A percentile compares a stretch with the other conserved stretches of the same genome.
Conservation (phyloP, 2,113 vertebrate species). For the Laterallus jamaicensis region DNA sequence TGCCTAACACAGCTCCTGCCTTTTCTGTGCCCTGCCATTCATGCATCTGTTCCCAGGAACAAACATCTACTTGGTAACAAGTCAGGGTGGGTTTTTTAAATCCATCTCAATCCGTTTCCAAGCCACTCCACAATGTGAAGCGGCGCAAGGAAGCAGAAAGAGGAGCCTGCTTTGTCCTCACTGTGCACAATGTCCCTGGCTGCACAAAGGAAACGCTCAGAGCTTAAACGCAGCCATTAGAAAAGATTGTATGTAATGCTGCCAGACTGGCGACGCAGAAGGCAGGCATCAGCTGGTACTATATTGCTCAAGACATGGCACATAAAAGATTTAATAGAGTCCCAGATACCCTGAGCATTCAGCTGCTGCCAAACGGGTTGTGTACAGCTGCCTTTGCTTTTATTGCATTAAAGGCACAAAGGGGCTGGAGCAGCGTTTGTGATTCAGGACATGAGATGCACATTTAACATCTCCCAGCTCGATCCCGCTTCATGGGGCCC, state of each 20-base stretch:
- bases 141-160: not conserved
- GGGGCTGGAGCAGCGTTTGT: not conserved
- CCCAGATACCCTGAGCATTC: not conserved
- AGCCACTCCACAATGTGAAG: not conserved
- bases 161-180: not conserved
- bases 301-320: slow-evolving; percentile 22
- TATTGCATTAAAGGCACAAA: not conserved
- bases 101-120: not conserved
- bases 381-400: slow-evolving; percentile 6
- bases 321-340: not conserved
- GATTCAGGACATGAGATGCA: not conserved
- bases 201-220: not conserved
- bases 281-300: slow-evolving; percentile 38
- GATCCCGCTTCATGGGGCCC: not conserved
- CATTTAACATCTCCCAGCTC: not conserved
- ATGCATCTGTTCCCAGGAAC: not conserved
- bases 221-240: slow-evolving; percentile 11
- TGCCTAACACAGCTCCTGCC: rapidly evolving
- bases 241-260: not conserved
- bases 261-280: slow-evolving; percentile 5
- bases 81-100: not conserved
- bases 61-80: not conserved
- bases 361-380: not conserved
- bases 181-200: not conserved
- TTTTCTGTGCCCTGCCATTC: not conserved